Conservation (phyloP, 2,888 invertebrate genomes). For the Oligia strigilis region DNA sequence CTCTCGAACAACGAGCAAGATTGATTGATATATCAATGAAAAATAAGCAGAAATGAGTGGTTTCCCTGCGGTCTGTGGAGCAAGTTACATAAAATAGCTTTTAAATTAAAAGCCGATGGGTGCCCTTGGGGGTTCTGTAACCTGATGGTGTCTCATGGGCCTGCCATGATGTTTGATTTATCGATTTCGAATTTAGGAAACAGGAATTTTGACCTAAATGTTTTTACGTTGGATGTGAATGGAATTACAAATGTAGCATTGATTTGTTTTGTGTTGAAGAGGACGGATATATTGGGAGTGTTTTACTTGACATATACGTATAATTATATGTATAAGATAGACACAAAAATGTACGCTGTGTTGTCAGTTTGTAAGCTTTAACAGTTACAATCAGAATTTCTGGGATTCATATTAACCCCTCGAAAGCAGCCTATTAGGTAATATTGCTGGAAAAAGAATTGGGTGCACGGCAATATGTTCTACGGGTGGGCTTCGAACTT, state of each 20-base stretch:
- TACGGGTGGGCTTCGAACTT: too few relatives aligned
- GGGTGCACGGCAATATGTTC: too few relatives aligned
- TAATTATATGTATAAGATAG: too few relatives aligned
- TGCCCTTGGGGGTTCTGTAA: slow-evolving; percentile 60
- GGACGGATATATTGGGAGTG: background rate
- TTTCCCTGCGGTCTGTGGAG: slow-evolving; percentile 73
- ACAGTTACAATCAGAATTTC: too few relatives aligned
- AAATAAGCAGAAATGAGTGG: slow-evolving; percentile 72
- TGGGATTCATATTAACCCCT: too few relatives aligned
- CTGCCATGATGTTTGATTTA: slow-evolving; percentile 60
- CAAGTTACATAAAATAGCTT: slow-evolving; percentile 86
- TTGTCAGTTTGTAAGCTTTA: too few relatives aligned
- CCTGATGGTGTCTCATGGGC: slow-evolving; percentile 58
- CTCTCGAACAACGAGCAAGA: slow-evolving; percentile 67
- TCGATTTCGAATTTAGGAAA: slow-evolving; percentile 54
- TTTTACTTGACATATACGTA: background rate
- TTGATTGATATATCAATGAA: slow-evolving; percentile 72
- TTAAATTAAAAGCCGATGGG: slow-evolving; percentile 81
- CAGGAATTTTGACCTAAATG: slow-evolving; percentile 41
- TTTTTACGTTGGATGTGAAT: slow-evolving; percentile 16
- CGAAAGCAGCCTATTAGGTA: too few relatives aligned
- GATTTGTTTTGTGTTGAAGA: slow-evolving; percentile 7
- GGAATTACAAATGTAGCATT: slow-evolving; percentile 20
- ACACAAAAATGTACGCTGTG: too few relatives aligned
- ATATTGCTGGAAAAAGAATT: too few relatives aligned